Conservation (phyloP, 2,113 vertebrate species). For the Falco punctatus region DNA sequence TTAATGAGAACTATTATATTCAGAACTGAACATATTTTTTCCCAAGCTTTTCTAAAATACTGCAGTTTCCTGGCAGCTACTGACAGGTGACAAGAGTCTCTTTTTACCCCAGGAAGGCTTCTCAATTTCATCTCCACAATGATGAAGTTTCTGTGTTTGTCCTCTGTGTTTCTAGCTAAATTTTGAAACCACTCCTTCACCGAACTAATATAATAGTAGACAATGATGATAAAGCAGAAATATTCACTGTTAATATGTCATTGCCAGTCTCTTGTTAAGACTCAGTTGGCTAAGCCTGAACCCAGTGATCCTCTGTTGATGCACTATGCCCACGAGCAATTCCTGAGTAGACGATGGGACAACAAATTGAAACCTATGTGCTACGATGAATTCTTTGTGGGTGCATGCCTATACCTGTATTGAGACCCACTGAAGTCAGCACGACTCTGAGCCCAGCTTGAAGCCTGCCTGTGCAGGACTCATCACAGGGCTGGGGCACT, state of each 20-base stretch:
- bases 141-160: neutral
- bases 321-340: neutral
- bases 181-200: neutral
- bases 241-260: neutral
- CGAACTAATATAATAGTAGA: neutral
- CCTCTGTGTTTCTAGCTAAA: neutral
- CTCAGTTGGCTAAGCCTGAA: neutral
- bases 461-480: neutral
- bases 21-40: neutral
- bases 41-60: neutral
- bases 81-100: neutral
- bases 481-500: neutral
- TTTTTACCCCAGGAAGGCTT: neutral
- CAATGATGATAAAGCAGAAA: neutral
- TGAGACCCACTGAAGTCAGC: neutral
- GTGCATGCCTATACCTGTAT: neutral
- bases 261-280: neutral
- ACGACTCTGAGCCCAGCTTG: neutral
- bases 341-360: conserved; percentile 32
- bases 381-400: neutral
- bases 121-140: neutral
- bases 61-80: neutral
- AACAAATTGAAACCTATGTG: neutral
- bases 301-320: neutral
- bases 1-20: neutral